Conservation (phyloP, 37 sponge, comb jelly and placozoan genomes). For the Aphrocallistes beatrix region DNA sequence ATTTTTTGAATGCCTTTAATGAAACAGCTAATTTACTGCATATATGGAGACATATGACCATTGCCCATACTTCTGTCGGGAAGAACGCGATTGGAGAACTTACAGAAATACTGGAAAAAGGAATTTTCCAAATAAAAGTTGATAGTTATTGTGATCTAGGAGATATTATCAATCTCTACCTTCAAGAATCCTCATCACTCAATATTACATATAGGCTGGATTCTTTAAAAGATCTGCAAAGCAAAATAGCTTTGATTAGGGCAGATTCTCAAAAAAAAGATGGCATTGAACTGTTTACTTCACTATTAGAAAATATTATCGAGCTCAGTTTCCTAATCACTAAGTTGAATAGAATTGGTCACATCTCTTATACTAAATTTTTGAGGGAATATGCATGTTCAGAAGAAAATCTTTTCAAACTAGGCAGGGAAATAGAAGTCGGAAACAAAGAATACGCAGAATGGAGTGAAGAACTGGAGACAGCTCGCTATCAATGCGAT, state of each 20-base stretch:
- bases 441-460: neutral
- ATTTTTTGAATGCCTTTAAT: neutral
- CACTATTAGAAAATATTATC: neutral
- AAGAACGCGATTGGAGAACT: neutral
- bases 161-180: neutral
- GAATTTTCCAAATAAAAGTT: neutral
- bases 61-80: neutral
- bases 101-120: neutral
- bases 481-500: neutral
- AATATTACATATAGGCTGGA: neutral
- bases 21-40: neutral
- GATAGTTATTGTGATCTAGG: neutral
- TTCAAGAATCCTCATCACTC: neutral
- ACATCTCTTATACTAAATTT: neutral
- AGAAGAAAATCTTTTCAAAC: neutral
- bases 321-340: neutral
- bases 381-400: neutral
- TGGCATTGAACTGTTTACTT: neutral
- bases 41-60: neutral
- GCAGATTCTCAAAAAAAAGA: neutral
- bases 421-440: neutral
- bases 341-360: neutral
- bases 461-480: neutral
- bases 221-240: neutral
- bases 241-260: conserved; percentile 4